These are phyloP conservation scores for Gambusia affinis DNA, from an alignment of 2,113 vertebrate genomes.

Conservation along the genomic window DNA sequence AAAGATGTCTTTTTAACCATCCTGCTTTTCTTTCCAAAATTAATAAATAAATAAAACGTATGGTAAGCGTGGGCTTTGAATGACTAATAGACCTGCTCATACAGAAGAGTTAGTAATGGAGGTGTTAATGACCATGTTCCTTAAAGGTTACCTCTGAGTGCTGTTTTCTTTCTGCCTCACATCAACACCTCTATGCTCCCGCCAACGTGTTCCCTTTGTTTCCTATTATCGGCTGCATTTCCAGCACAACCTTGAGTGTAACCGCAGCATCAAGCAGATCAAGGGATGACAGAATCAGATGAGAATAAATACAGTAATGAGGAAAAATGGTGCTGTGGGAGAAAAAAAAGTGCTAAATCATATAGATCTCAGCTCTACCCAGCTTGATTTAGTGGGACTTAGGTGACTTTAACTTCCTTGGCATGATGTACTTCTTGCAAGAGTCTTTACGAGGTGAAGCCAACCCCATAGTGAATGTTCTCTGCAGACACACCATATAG, in stretches of 20 bases:
- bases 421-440: slow-evolving; percentile 37
- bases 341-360: slow-evolving; percentile 60
- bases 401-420: slow-evolving; percentile 29
- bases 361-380: slow-evolving; percentile 62
- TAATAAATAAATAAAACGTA: slow-evolving; percentile 35
- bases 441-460: slow-evolving; percentile 24
- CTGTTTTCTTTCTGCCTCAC: slow-evolving; percentile 67
- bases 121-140: slow-evolving; percentile 73
- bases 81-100: slow-evolving; percentile 67
- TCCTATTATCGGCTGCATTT: slow-evolving; percentile 67
- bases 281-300: slow-evolving; percentile 71
- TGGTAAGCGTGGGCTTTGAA: slow-evolving; percentile 59
- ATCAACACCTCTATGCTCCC: slow-evolving; percentile 67
- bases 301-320: slow-evolving; percentile 68
- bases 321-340: slow-evolving; percentile 18
- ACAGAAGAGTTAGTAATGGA: slow-evolving; percentile 69
- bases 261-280: slow-evolving; percentile 63
- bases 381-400: slow-evolving; percentile 56
- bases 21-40: slow-evolving; percentile 44
- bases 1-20: slow-evolving; percentile 52
- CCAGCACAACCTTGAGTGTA: slow-evolving; percentile 46
- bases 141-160: slow-evolving; percentile 73
- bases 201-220: slow-evolving; percentile 66
- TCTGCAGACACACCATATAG: slow-evolving; percentile 38
- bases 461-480: slow-evolving; percentile 27